Conservation (phyloP, 1,140 invertebrate genomes). For the Andricus grossulariae region DNA sequence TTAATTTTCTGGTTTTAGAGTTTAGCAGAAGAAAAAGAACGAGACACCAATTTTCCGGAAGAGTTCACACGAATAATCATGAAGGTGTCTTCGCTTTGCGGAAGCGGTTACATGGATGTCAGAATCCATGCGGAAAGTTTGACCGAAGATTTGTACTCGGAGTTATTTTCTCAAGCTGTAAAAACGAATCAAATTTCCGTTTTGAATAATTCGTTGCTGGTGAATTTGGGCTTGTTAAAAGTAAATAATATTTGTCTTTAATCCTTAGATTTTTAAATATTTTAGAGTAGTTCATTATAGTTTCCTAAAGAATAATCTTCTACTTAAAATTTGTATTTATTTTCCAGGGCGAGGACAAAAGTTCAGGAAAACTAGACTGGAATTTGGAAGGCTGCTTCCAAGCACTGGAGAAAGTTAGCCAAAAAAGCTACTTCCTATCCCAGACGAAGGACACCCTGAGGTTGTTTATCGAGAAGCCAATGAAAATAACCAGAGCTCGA, state of each 20-base stretch:
- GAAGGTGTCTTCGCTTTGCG: conserved; percentile 79
- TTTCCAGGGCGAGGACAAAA: conserved; percentile 78
- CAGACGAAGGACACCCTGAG: conserved; percentile 77
- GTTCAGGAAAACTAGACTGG: conserved; percentile 75
- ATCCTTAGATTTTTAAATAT: conserved; percentile 33
- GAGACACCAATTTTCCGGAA: conserved; percentile 69
- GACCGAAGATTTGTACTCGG: conserved; percentile 77
- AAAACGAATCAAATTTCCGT: conserved; percentile 73
- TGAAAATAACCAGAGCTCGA: conserved; percentile 57
- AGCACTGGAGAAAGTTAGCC: conserved; percentile 76
- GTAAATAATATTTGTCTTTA: conserved; percentile 64
- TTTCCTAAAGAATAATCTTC: conserved; percentile 37
- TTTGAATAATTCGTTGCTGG: conserved; percentile 81
- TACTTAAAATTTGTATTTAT: conserved; percentile 45
- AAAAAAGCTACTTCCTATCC: conserved; percentile 75
- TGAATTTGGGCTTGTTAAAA: conserved; percentile 84
- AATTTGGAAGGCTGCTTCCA: conserved; percentile 79
- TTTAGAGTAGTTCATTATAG: conserved; percentile 38
- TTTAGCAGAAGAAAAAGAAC: conserved; percentile 41
- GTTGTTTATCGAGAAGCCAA: conserved; percentile 77
- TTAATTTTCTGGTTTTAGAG: conserved; percentile 57
- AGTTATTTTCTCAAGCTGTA: conserved; percentile 78
- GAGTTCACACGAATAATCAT: conserved; percentile 76
- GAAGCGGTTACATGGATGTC: conserved; percentile 75
- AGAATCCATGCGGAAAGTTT: conserved; percentile 75